Evolutionary conservation across 23 tunicate species (phyloP).

Genomic region (Styela plicata): DNA sequence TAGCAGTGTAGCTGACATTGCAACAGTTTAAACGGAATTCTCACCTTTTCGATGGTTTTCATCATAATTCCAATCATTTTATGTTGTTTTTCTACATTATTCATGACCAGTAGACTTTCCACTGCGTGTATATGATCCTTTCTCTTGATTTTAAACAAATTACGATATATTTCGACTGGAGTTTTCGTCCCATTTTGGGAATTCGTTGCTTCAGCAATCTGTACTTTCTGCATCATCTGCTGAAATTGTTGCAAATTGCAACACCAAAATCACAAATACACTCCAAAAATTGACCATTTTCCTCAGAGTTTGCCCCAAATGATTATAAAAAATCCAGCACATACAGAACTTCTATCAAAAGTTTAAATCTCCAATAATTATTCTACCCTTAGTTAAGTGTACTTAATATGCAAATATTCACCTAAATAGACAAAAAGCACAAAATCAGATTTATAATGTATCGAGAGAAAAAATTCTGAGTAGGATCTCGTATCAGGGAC

Average conservation of each 20-base stretch:
- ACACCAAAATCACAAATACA: not conserved
- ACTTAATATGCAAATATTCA: no score
- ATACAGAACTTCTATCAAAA: not conserved
- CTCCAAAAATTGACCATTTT: not conserved
- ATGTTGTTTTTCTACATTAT: slow-evolving; percentile 52
- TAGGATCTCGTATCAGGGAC: no score
- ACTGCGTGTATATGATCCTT: slow-evolving; percentile 67
- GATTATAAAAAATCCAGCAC: not conserved
- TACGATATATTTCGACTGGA: slow-evolving; percentile 46
- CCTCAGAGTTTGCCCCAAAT: no score
- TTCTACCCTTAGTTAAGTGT: not conserved
- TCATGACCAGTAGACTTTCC: slow-evolving; percentile 47
- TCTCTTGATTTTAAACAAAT: slow-evolving; percentile 77
- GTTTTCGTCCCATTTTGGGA: slow-evolving; percentile 17
- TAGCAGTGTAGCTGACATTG: no score
- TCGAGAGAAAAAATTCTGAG: no score
- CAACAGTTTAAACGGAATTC: not conserved
- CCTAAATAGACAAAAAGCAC: no score
- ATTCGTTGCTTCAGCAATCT: not conserved
- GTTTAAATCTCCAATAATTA: not conserved
- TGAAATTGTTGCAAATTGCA: not conserved
- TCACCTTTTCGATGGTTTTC: slow-evolving; percentile 44
- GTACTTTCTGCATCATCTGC: not conserved
- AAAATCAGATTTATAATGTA: no score
- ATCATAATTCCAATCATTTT: slow-evolving; percentile 45